Evolutionary conservation across 2,797 vertebrate genomes (phyloP).

Genomic region (Tolypeutes matacus): DNA sequence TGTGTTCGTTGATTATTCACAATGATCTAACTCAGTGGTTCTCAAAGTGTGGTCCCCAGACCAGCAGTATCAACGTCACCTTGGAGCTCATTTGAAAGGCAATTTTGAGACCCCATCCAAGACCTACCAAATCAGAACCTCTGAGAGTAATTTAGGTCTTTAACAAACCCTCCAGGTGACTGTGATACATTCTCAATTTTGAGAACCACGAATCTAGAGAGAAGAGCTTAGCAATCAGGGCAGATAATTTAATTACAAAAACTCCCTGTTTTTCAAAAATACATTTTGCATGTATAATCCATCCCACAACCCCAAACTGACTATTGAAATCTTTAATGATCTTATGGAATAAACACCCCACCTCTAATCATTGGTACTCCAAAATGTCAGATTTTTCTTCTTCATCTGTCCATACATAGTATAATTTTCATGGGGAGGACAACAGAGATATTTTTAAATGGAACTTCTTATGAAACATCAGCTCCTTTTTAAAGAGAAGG

Average conservation of each 20-base stretch:
- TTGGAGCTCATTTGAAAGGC: neutral
- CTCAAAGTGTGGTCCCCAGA: neutral
- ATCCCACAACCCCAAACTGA: neutral
- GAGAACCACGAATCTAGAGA: neutral
- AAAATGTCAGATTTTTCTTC: slow-evolving; percentile 29
- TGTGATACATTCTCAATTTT: neutral
- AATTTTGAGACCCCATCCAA: neutral
- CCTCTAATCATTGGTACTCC: slow-evolving; percentile 35
- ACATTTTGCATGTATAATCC: slow-evolving; percentile 8
- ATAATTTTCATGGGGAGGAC: slow-evolving; percentile 37
- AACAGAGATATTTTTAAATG: slow-evolving; percentile 69
- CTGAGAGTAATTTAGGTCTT: neutral
- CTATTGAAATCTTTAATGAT: slow-evolving; percentile 57
- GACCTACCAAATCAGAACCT: slow-evolving; percentile 7
- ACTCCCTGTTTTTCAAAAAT: neutral
- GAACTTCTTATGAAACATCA: slow-evolving; percentile 68
- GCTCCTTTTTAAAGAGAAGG: slow-evolving; percentile 56
- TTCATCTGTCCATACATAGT: slow-evolving; percentile 8
- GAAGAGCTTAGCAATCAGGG: neutral
- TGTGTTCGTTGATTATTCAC: neutral
- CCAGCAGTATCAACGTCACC: no score
- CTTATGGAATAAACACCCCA: slow-evolving; percentile 35
- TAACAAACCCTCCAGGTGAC: neutral
- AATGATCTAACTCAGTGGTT: slow-evolving; percentile 1
- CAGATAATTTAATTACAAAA: slow-evolving; percentile 15